These are phyloP conservation scores for Aramus guarauna DNA, from an alignment of 2,113 vertebrate genomes.

Conservation along the genomic window DNA sequence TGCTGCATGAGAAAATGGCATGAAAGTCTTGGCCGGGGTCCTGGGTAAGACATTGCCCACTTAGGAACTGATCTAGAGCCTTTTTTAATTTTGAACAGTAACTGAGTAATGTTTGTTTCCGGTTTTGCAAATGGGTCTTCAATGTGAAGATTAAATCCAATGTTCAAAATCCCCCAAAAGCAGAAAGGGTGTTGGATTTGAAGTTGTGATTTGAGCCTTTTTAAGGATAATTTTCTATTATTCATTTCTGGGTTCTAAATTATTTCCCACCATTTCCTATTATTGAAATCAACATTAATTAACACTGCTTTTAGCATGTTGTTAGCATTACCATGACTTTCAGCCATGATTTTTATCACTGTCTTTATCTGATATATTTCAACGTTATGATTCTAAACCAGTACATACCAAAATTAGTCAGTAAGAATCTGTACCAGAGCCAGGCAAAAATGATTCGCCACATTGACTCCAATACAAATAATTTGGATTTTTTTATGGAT, in stretches of 20 bases:
- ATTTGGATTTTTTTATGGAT: neutral
- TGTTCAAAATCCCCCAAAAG: neutral
- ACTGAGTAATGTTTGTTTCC: neutral
- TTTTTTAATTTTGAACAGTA: neutral
- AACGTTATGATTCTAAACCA: neutral
- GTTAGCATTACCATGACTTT: neutral
- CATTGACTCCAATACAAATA: neutral
- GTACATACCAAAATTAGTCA: neutral
- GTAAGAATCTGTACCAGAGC: neutral
- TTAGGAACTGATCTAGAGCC: neutral
- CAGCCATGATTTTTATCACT: neutral
- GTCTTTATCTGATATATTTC: neutral
- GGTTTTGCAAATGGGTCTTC: neutral
- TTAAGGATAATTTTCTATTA: neutral
- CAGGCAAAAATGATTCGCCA: constrained; percentile 26
- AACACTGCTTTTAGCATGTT: neutral
- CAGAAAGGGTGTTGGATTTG: neutral
- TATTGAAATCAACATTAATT: neutral
- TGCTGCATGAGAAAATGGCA: fast-evolving
- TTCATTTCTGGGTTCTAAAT: neutral
- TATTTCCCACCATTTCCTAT: neutral
- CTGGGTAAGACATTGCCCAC: neutral
- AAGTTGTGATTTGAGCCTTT: neutral
- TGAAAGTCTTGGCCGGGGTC: neutral
- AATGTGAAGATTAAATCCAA: neutral